Evolutionary conservation across 2,113 vertebrate species (phyloP), one percentile per base, ranked within the genome.

Genomic region (Haplochromis burtoni): DNA sequence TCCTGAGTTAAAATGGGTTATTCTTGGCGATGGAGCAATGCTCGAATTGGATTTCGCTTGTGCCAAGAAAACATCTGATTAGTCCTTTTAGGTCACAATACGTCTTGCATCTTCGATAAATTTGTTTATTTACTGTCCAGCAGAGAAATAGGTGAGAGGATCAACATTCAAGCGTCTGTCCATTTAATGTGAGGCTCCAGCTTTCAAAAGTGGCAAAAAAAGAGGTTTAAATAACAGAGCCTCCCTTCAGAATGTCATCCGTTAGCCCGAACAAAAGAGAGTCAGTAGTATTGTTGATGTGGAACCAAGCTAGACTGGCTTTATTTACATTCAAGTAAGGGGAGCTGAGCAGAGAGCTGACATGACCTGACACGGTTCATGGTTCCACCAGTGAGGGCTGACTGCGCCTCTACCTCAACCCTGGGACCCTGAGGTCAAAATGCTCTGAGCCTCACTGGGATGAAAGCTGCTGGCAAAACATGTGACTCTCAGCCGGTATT

Each of bases 331-430:
- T 94, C 59, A 90, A 84, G 93, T 86, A 91, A 92, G 87, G 71
- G 80, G 87, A 93, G 89, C 82, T 59, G 93, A 90, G 86, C 88
- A 89, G 80, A 85, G 86, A 89, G 89, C 86, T 94, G 91, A 93
- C 94, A 89, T 88, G 93, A 93, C 87, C 91, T 88, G 93, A 94
- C 93, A 95, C 26, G 86, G 92, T 94, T 93, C 91, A 91, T 90
- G 91, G 91, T 91, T 92, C 92, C 91, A 91, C 92, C 89, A 87
- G 73, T 81, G 80, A 93, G 86, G 78, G 86, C 85, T 61, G 86
- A 55, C 86, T 86, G 91, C 82, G 93, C 87, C 91, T 90, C 89
- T 66, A 87, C 80, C 80, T 92, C 93, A 82, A 87, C 90, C 84
- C 83, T 24, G 59, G 9, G 91, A 93, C 90, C 88, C 57, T 3